phyloP scores from a whole-genome alignment of 1,140 invertebrate genomes.

The Drosophila carrolli region DNA sequence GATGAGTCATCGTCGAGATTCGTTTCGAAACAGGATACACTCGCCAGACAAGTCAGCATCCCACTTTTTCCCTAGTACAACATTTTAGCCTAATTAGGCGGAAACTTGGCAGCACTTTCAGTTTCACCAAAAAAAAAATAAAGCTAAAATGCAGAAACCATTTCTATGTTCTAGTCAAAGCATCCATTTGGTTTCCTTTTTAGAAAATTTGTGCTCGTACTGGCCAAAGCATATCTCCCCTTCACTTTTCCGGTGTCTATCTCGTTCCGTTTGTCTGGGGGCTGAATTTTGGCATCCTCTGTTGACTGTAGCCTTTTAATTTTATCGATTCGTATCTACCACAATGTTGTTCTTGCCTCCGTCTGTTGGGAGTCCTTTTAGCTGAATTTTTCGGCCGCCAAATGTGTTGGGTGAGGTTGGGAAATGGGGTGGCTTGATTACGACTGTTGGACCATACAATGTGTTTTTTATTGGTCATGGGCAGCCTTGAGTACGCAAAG shows the following conservation, averaged over 20 bases:
- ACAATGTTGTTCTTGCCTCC: slow-evolving; percentile 31
- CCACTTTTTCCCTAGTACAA: slow-evolving; percentile 9
- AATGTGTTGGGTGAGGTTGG: slow-evolving; percentile 34
- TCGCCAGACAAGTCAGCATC: slow-evolving; percentile 13
- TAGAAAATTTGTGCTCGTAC: slow-evolving; percentile 19
- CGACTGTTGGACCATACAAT: slow-evolving; percentile 61
- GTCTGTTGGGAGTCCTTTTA: slow-evolving; percentile 39
- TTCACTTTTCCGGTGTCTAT: slow-evolving; percentile 7
- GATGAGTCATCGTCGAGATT: slow-evolving; percentile 45
- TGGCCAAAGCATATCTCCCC: slow-evolving; percentile 2
- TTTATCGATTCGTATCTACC: slow-evolving; percentile 71
- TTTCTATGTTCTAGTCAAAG: slow-evolving; percentile 31
- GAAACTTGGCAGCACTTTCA: slow-evolving; percentile 75
- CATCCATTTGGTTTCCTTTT: slow-evolving; percentile 8
- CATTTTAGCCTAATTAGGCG: slow-evolving; percentile 75
- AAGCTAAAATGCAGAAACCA: slow-evolving; percentile 11
- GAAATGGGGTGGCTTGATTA: slow-evolving; percentile 9
- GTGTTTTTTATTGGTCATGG: slow-evolving; percentile 74
- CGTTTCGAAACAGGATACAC: slow-evolving; percentile 31
- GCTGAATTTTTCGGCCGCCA: slow-evolving; percentile 49
- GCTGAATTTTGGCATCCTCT: slow-evolving; percentile 18
- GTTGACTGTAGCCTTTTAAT: slow-evolving; percentile 51
- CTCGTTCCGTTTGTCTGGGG: slow-evolving; percentile 20
- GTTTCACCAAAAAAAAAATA: slow-evolving; percentile 13
- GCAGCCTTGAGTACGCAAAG: slow-evolving; percentile 43